Conservation (phyloP, 2,113 vertebrate genomes). For the Stercorarius parasiticus region DNA sequence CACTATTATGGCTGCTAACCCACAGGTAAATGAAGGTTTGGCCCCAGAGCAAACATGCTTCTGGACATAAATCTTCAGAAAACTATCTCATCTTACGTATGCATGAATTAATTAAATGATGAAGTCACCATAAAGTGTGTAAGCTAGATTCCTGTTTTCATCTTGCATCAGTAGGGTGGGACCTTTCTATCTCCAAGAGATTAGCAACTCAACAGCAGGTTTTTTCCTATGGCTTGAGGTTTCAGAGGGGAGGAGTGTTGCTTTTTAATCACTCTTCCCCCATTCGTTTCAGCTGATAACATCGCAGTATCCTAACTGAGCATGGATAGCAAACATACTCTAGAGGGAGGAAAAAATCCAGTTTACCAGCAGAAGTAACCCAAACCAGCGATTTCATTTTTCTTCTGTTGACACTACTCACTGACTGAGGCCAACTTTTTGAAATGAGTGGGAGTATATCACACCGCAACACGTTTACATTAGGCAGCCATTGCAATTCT, state of each 20-base stretch:
- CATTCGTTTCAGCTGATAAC: constrained; percentile 6
- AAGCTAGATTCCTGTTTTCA: constrained; percentile 24
- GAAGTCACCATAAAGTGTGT: not conserved
- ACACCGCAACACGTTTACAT: not conserved
- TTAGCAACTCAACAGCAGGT: not conserved
- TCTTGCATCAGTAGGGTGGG: constrained; percentile 57
- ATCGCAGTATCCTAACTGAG: not conserved
- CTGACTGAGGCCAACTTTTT: not conserved
- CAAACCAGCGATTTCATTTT: not conserved
- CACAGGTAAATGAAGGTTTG: constrained; percentile 78
- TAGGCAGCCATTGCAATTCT: not conserved
- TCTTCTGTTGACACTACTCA: not conserved
- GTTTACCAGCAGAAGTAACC: not conserved
- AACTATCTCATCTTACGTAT: constrained; percentile 15
- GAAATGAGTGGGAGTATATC: not conserved
- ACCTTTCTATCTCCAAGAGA: constrained; percentile 15
- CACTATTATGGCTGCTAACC: constrained; percentile 93
- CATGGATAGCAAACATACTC: not conserved
- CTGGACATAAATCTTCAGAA: not conserved
- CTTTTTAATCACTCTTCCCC: not conserved
- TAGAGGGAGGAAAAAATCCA: not conserved
- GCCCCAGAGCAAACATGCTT: constrained; percentile 36
- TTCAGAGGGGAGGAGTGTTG: not conserved
- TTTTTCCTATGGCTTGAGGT: constrained; percentile 37
- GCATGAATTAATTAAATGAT: constrained; percentile 38